A percentile compares a stretch with the other conserved stretches of the same genome.
Conservation (phyloP, 2,113 vertebrate species). For the Holacanthus passer region DNA sequence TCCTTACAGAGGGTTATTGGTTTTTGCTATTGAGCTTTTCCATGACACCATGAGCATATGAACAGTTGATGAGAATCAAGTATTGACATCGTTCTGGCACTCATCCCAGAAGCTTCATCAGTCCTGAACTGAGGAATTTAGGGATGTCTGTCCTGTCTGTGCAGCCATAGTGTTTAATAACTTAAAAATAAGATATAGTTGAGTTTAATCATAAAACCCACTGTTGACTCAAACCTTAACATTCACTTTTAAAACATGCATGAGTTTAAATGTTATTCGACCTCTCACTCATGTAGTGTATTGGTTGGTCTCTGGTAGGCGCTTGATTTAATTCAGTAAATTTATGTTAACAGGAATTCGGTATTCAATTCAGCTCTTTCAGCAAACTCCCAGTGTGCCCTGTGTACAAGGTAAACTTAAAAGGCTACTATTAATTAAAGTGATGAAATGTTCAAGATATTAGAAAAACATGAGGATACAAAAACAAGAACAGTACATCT, state of each 20-base stretch:
- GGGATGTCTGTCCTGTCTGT: neutral
- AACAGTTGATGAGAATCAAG: neutral
- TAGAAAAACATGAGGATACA: neutral
- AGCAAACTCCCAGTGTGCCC: constrained; percentile 2
- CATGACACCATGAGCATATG: neutral
- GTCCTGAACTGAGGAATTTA: neutral
- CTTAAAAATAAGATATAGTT: neutral
- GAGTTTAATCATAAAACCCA: neutral
- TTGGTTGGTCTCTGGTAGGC: neutral
- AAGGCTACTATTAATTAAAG: neutral
- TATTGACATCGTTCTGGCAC: neutral
- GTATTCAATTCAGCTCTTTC: neutral
- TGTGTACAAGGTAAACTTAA: constrained; percentile 5
- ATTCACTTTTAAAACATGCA: neutral
- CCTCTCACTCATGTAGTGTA: neutral
- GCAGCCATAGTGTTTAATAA: neutral
- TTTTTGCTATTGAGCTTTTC: constrained; percentile 8
- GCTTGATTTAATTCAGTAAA: neutral
- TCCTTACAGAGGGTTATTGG: neutral
- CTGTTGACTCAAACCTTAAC: neutral
- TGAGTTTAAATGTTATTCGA: neutral
- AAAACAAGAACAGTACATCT: neutral
- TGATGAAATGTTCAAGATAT: neutral
- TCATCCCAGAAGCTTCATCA: neutral
- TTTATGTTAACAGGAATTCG: neutral